Conservation (phyloP, 2,113 vertebrate genomes). For the Paracanthobrama guichenoti region DNA sequence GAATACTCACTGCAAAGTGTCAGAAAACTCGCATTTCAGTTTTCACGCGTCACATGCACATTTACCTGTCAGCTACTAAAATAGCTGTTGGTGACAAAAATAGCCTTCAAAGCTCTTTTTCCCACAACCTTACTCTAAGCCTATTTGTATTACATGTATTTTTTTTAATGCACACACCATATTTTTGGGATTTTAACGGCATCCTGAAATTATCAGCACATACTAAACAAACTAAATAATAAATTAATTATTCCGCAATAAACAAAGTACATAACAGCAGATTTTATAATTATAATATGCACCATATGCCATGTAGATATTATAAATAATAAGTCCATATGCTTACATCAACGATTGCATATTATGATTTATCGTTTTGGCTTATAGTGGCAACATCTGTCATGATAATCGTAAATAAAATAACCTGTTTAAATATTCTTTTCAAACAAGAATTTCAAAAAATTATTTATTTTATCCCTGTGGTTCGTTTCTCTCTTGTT, state of each 20-base stretch:
- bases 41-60: background rate
- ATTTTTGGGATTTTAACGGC: background rate
- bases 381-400: background rate
- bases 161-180: background rate
- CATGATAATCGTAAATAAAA: background rate
- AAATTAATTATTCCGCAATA: background rate
- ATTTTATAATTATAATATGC: background rate
- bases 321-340: background rate
- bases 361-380: conserved; percentile 3
- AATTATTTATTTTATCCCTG: background rate
- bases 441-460: background rate
- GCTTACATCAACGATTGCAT: background rate
- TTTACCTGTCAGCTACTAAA: background rate
- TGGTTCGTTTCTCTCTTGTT: background rate
- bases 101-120: background rate
- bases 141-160: background rate
- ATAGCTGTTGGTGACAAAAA: conserved; percentile 1
- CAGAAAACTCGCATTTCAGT: conserved; percentile 8
- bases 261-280: background rate
- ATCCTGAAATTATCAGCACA: background rate
- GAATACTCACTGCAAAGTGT: conserved; percentile 43
- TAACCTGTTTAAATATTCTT: background rate
- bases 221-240: background rate
- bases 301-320: conserved; percentile 20
- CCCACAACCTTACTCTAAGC: background rate